Base-by-base conservation (phyloP, 2,797 vertebrate species). In the Amazona finschi region DNA sequence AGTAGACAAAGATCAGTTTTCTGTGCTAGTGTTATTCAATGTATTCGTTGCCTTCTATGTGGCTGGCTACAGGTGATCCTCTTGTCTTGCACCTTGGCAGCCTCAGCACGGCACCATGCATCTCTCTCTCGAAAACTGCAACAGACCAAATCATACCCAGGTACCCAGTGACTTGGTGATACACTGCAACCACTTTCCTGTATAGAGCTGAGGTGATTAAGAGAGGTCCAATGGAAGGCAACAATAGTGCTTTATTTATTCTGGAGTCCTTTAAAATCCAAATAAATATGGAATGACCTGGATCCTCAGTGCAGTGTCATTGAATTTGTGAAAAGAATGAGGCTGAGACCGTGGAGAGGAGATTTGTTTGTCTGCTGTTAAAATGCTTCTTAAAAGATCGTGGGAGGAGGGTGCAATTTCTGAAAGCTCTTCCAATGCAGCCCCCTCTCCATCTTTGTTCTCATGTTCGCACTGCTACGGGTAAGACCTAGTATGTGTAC, bases 1-100 rank as follows among this genome's bases (percentile, higher is more conserved):
- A 87, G 74, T 47, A 73, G 79, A 83, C 70, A 92, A 91, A 79
- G 82, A 93, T 86, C 70, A 70, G 66, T 87, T 87, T 27, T 55
- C 78, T 90, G 80, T 74, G 57, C 61, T 77, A 71, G 67, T 88
- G 65, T 41, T 83, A 69, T n/a, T 78, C 3, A 3, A 89, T 50
- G 33, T 83, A 52, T 75, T 69, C 33, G 30, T 38, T 89, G 72
- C 72, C n/a, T 87, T 77, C 62, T 61, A 12, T 1, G 3, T 69
- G 27, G 25, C 46, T 70, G 39, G 27, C 61, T 81, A 73, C 52
- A 95, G 86, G 94, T 90, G 89, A 89, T 76, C 73, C 41, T 89
- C 67, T 74, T 52, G 43, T 44, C 62, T 69, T 65, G 65, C n/a
- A 57, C 62, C 58, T 64, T 83, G 69, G 75, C 57, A 89, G 64